These are phyloP conservation scores for Bombylius discolor DNA, from an alignment of 2,888 invertebrate species.

Conservation along the genomic window DNA sequence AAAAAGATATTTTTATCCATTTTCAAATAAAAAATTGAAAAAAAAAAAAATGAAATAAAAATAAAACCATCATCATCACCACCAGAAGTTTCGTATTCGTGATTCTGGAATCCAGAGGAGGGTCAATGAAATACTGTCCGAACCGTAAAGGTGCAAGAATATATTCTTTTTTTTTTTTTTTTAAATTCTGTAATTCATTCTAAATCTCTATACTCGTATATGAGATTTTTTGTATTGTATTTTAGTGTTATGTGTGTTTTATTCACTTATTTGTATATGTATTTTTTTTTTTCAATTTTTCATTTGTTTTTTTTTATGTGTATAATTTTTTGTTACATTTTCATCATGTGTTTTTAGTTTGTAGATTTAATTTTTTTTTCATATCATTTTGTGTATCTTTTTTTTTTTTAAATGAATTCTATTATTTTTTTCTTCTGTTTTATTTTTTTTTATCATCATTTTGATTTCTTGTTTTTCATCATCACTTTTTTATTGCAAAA, in stretches of 20 bases:
- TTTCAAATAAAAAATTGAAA: too few relatives aligned
- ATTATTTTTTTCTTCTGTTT: background rate
- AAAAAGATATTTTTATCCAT: too few relatives aligned
- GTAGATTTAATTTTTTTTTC: too few relatives aligned
- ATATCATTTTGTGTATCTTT: background rate
- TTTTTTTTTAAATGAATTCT: background rate
- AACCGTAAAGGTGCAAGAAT: background rate
- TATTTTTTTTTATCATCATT: background rate
- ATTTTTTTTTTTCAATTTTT: too few relatives aligned
- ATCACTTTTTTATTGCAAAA: background rate
- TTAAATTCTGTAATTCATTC: background rate
- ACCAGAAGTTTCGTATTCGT: background rate
- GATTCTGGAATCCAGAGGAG: conserved; percentile 2
- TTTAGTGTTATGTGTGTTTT: too few relatives aligned
- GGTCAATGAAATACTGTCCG: background rate
- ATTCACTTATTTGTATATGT: too few relatives aligned
- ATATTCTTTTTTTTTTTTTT: background rate
- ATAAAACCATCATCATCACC: background rate
- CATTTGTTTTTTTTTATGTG: too few relatives aligned
- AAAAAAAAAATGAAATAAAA: too few relatives aligned
- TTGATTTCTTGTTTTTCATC: background rate
- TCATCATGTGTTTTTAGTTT: too few relatives aligned
- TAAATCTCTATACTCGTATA: too few relatives aligned
- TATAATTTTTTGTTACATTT: too few relatives aligned
- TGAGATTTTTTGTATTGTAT: too few relatives aligned